Base-by-base conservation (phyloP, 2,113 vertebrate genomes). In the Pantherophis guttatus region DNA sequence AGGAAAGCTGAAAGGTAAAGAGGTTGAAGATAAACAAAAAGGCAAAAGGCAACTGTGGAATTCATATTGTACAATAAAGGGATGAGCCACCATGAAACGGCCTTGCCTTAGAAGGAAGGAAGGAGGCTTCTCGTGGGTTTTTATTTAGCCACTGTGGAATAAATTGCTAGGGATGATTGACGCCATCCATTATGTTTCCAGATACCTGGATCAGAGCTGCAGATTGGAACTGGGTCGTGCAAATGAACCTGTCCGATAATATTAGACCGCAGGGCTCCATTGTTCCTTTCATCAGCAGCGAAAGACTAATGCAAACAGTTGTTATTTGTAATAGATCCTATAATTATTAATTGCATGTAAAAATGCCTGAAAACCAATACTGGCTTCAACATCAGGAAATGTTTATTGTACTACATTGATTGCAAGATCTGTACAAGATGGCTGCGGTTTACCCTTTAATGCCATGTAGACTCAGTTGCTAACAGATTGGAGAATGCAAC, bases 391-490 rank as follows among this genome's bases (percentile, higher is more conserved):
- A 87, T 24, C 3, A 55, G 75, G 88, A 92, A 86, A 62, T 89
- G 87, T 70, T 94, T 94, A 92, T 52, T 94, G 90, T 50, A 86
- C 12, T 65, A 87, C 1, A 17, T 39, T 26, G 50, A 54, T 29
- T 85, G 44, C 17, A 94, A 75, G 91, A n/a, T 92, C 85, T 33
- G 26, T 52, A 39, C 24, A 53, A 92, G 86, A 88, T 55, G 59
- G 62, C 87, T 95, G 85, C 11, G 44, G 58, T 90, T 95, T 86
- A 19, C n/a, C 50, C 87, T 90, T 29, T 19, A 33, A 93, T 39
- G 54, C 19, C 7, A 11, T 1, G 6, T n/a, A 50, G 92, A 58
- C 59, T 55, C 29, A 90, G 21, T 39, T 93, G 10, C 91, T 50
- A 52, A 9, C 53, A 55, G 10, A 92, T 17, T 88, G 17, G 75